These are phyloP conservation scores for Aptenodytes patagonicus DNA, from an alignment of 2,113 vertebrate species.

Conservation along the genomic window DNA sequence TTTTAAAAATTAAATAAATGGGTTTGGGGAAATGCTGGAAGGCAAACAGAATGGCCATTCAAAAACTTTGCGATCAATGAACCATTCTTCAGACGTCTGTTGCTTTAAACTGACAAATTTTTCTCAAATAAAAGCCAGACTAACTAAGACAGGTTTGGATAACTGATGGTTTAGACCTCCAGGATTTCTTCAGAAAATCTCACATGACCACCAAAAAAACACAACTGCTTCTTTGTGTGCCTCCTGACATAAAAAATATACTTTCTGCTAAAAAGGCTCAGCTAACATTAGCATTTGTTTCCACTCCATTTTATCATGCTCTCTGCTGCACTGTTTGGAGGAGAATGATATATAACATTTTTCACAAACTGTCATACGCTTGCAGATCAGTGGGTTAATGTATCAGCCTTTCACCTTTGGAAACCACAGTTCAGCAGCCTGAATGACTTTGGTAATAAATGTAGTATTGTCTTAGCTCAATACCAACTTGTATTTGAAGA, in stretches of 20 bases:
- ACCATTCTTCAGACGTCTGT: background rate
- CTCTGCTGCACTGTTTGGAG: background rate
- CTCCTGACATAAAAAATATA: background rate
- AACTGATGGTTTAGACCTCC: constrained; percentile 7
- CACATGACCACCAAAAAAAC: background rate
- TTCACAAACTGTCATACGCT: background rate
- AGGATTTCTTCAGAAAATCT: background rate
- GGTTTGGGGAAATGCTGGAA: background rate
- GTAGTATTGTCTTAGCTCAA: constrained; percentile 22
- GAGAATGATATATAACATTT: background rate
- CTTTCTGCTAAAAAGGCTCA: background rate
- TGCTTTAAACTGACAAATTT: background rate
- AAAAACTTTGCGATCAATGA: background rate
- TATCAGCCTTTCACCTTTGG: constrained; percentile 51
- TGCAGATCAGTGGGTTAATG: constrained; percentile 38
- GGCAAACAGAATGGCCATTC: background rate
- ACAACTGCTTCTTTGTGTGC: background rate
- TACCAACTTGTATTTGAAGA: constrained; percentile 8
- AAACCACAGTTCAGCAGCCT: constrained; percentile 42
- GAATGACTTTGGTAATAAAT: constrained; percentile 37
- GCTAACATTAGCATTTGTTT: background rate
- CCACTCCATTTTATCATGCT: background rate
- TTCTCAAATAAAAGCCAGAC: background rate
- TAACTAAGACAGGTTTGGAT: background rate
- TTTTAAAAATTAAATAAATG: background rate